Evolutionary conservation across 2,113 vertebrate species (phyloP), one percentile per base, ranked within the genome.

Genomic region (Lota lota): DNA sequence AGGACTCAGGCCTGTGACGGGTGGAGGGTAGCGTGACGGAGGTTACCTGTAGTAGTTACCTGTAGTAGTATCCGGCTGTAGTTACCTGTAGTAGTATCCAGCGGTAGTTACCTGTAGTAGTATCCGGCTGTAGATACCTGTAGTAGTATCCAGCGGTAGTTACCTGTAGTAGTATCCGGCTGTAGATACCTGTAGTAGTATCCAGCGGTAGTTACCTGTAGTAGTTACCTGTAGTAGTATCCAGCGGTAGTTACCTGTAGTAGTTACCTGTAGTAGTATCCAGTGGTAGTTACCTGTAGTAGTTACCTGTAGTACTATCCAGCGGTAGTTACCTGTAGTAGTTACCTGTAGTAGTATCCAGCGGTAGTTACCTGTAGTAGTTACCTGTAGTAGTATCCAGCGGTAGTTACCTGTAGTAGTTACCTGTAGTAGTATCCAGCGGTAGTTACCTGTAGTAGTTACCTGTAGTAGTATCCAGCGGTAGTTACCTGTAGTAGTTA

Each of bases 141-240:
- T n/a, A n/a, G n/a, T n/a, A n/a, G n/a, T n/a, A n/a, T n/a, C n/a
- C n/a, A n/a, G n/a, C n/a, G n/a, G n/a, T n/a, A n/a, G n/a, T n/a
- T n/a, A 28, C 50, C 47, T 17, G 21, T 62, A 51, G 24, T 50
- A 59, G 11, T 7, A n/a, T n/a, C n/a, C n/a, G n/a, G n/a, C n/a
- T n/a, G n/a, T n/a, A n/a, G n/a, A n/a, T 21, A 60, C 58, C 58
- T 22, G 16, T 92, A 95, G 73, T 92, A 92, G 81, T 94, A 96
- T 54, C 94, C 89, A 0, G 92, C 88, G 10, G 77, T 91, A 6
- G 75, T n/a, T n/a, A 54, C 54, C 16, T 53, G 51, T n/a, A 6
- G 24, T n/a, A n/a, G n/a, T n/a, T n/a, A n/a, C n/a, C n/a, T n/a
- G n/a, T n/a, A n/a, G n/a, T n/a, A n/a, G n/a, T n/a, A n/a, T n/a